These are phyloP conservation scores for Ostrea denselamellosa DNA, from an alignment of 1,140 invertebrate genomes.

Conservation along the genomic window DNA sequence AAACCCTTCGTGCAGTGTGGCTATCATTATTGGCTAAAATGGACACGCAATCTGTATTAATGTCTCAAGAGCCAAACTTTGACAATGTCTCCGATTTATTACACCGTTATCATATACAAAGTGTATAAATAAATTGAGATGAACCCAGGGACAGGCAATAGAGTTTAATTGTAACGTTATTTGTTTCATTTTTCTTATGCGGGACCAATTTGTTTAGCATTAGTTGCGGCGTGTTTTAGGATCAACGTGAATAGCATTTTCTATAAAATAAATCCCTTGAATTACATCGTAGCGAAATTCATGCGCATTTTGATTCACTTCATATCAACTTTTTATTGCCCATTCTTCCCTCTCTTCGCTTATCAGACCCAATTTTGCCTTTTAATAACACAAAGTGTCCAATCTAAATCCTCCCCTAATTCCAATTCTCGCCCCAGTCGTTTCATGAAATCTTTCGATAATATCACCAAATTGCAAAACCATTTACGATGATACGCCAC, in stretches of 20 bases:
- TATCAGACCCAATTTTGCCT: slow-evolving; percentile 38
- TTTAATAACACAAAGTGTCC: slow-evolving; percentile 26
- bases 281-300: slow-evolving; percentile 41
- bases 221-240: slow-evolving; percentile 39
- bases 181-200: slow-evolving; percentile 36
- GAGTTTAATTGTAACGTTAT: slow-evolving; percentile 18
- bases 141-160: background rate
- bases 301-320: slow-evolving; percentile 50
- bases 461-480: slow-evolving; percentile 43
- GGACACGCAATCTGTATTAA: background rate
- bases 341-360: slow-evolving; percentile 27
- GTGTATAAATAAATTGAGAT: background rate
- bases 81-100: background rate
- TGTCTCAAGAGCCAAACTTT: background rate
- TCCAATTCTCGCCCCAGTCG: slow-evolving; percentile 29
- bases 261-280: slow-evolving; percentile 34
- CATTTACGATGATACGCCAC: slow-evolving; percentile 19
- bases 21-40: no score
- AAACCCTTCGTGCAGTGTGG: no score
- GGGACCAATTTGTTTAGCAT: slow-evolving; percentile 43
- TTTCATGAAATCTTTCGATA: slow-evolving; percentile 21
- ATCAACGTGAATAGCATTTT: slow-evolving; percentile 38
- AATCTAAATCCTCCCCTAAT: slow-evolving; percentile 33
- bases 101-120: background rate
- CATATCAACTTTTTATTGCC: slow-evolving; percentile 47